Evolutionary conservation across 2,113 vertebrate species (phyloP).

Genomic region (Abramis brama): DNA sequence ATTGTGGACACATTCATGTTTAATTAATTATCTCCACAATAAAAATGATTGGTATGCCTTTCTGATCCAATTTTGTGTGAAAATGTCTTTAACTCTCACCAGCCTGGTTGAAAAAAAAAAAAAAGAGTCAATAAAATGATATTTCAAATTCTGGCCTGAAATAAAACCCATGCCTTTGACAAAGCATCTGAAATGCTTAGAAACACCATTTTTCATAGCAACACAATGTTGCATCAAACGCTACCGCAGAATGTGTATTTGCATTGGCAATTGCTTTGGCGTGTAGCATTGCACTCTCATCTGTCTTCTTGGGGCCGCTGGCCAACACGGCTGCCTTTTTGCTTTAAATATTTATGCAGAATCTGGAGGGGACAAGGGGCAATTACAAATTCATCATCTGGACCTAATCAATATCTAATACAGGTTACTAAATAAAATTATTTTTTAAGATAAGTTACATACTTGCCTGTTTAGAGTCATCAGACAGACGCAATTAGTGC

Average conservation of each 20-base stretch:
- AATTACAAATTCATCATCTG: slow-evolving; percentile 42
- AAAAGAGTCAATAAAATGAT: not conserved
- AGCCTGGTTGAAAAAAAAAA: not conserved
- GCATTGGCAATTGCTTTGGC: slow-evolving; percentile 17
- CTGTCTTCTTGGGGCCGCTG: slow-evolving; percentile 1
- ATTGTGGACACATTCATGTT: not conserved
- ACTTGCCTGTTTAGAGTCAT: not conserved
- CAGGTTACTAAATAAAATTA: slow-evolving; percentile 42
- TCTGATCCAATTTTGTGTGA: not conserved
- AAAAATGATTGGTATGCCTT: not conserved
- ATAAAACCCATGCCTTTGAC: not conserved
- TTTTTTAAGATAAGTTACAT: slow-evolving; percentile 9
- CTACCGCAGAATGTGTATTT: slow-evolving; percentile 16
- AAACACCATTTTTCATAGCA: not conserved
- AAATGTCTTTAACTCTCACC: not conserved
- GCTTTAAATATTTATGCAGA: slow-evolving; percentile 51
- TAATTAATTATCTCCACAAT: not conserved
- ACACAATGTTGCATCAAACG: not conserved
- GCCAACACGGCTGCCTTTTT: slow-evolving; percentile 20
- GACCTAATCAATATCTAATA: slow-evolving; percentile 38
- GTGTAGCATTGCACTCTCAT: slow-evolving; percentile 2
- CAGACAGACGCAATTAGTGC: slow-evolving; percentile 4
- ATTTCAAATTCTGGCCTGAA: not conserved
- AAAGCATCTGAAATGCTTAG: not conserved
- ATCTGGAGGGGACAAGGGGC: slow-evolving; percentile 5